These are phyloP conservation scores for Drosophila repleta DNA, from an alignment of 1,140 invertebrate species.

Conservation along the genomic window DNA sequence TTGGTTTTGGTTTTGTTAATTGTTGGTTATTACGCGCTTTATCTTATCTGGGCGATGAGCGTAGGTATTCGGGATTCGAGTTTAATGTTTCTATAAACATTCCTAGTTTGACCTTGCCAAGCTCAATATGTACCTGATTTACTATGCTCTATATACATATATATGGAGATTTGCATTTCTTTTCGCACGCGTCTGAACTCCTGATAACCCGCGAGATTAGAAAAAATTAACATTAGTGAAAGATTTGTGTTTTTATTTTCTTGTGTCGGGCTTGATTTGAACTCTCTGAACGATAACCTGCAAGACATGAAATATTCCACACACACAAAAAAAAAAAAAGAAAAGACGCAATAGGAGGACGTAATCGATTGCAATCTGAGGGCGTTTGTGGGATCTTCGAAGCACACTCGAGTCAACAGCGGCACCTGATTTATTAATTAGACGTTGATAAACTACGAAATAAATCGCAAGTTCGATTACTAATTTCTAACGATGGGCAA, in stretches of 20 bases:
- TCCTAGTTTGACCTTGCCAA: slow-evolving; percentile 53
- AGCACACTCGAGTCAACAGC: slow-evolving; percentile 20
- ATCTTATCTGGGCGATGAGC: slow-evolving; percentile 56
- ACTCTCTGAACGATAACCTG: slow-evolving; percentile 40
- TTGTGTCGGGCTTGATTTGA: slow-evolving; percentile 42
- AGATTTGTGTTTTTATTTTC: slow-evolving; percentile 35
- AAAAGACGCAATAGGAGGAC: slow-evolving; percentile 19
- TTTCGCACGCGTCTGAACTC: slow-evolving; percentile 36
- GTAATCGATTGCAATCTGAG: slow-evolving; percentile 22
- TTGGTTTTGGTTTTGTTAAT: too few species aligned
- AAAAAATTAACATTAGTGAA: slow-evolving; percentile 44
- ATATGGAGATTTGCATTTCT: slow-evolving; percentile 54
- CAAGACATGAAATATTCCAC: slow-evolving; percentile 7
- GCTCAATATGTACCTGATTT: slow-evolving; percentile 62
- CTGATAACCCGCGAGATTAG: slow-evolving; percentile 69
- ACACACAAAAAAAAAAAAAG: neutral
- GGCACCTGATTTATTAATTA: neutral
- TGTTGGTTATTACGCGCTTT: slow-evolving; percentile 61
- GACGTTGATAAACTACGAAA: slow-evolving; percentile 5
- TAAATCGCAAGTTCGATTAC: slow-evolving; percentile 23
- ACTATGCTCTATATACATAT: slow-evolving; percentile 10
- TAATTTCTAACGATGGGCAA: slow-evolving; percentile 7
- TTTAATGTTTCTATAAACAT: neutral
- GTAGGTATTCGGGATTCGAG: slow-evolving; percentile 49
- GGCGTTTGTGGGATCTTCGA: slow-evolving; percentile 8